phyloP scores from a whole-genome alignment of 2,888 invertebrate genomes.

The Liodrosophila aerea region DNA sequence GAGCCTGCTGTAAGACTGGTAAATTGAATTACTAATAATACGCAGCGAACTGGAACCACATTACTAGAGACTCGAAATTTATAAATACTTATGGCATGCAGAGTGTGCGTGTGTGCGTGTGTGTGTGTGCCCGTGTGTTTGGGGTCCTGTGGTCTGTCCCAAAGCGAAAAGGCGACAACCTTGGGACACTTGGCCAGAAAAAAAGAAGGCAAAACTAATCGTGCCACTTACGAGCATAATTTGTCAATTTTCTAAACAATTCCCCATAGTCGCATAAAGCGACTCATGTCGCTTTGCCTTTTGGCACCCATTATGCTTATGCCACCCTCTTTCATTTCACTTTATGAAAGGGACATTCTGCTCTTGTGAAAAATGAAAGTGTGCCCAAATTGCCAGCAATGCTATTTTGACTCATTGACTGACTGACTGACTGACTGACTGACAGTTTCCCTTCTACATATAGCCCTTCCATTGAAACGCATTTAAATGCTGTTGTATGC shows the following conservation, averaged over 20 bases:
- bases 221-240: conserved; percentile 72
- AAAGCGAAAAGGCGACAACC: conserved; percentile 58
- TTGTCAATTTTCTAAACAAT: conserved; percentile 77
- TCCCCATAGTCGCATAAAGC: conserved; percentile 66
- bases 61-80: conserved; percentile 33
- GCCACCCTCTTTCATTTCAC: conserved; percentile 23
- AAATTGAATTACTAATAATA: conserved; percentile 74
- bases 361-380: conserved; percentile 62
- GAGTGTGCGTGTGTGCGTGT: no score
- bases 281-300: conserved; percentile 57
- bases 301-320: conserved; percentile 66
- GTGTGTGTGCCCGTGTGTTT: background rate
- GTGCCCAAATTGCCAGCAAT: conserved; percentile 46
- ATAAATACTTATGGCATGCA: conserved; percentile 30
- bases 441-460: background rate
- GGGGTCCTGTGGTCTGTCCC: conserved; percentile 18
- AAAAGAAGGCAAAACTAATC: conserved; percentile 60
- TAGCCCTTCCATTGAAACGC: conserved; percentile 27
- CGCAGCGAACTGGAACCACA: conserved; percentile 43
- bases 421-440: conserved; percentile 13
- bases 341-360: conserved; percentile 46
- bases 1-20: conserved; percentile 48
- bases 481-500: conserved; percentile 66
- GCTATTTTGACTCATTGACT: conserved; percentile 21
- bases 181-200: conserved; percentile 45